These are phyloP conservation scores for Cerceris rybyensis DNA, from an alignment of 2,888 invertebrate genomes.

Conservation along the genomic window DNA sequence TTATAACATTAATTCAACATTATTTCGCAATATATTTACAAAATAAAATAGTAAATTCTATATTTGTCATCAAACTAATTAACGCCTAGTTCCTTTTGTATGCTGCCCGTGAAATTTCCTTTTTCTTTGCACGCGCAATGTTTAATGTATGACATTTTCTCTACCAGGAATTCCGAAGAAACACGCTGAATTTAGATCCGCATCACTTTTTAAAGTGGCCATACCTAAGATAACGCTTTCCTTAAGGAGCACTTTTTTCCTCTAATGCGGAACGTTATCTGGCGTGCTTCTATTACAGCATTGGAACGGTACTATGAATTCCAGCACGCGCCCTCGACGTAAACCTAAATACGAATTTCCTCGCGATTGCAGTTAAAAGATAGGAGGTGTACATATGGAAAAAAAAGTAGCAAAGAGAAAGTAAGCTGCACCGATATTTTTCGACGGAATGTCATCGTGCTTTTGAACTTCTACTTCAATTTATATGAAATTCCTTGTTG, in stretches of 20 bases:
- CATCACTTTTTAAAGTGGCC: conserved; percentile 43
- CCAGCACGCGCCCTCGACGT: conserved; percentile 15
- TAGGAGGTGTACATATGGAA: neutral
- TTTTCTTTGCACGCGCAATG: conserved; percentile 20
- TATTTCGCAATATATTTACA: too few species aligned
- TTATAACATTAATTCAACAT: too few species aligned
- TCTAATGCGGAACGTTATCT: conserved; percentile 52
- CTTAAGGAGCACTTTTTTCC: conserved; percentile 45
- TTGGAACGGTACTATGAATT: conserved; percentile 39
- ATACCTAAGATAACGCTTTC: conserved; percentile 54
- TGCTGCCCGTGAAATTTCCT: neutral
- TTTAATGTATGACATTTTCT: conserved; percentile 42
- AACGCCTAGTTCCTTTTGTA: neutral
- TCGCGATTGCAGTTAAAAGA: conserved; percentile 7
- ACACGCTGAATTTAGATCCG: conserved; percentile 37
- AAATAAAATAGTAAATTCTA: too few species aligned
- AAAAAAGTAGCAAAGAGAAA: neutral
- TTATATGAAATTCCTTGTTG: too few species aligned
- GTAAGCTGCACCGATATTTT: neutral
- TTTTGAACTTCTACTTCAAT: neutral
- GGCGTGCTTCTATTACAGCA: conserved; percentile 34
- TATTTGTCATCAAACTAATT: too few species aligned
- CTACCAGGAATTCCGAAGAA: conserved; percentile 45
- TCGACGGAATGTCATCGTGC: neutral
- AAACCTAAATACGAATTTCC: conserved; percentile 37